Conservation (phyloP, 2,888 invertebrate genomes). For the Pachycephus smyrnensis region DNA sequence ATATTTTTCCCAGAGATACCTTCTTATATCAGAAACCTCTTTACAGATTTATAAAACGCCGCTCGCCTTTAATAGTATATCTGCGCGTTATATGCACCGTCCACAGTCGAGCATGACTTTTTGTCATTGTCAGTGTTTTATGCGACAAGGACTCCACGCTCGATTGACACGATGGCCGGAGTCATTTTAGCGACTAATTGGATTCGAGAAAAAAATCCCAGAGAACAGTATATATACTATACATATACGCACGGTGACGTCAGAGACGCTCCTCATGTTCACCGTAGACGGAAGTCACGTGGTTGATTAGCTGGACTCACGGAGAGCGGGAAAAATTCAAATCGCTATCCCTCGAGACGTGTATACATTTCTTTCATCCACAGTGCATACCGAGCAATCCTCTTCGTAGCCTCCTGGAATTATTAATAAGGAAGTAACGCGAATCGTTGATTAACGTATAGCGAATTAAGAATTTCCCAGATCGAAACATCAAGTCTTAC, state of each 20-base stretch:
- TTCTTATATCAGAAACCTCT: neutral
- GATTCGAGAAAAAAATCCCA: neutral
- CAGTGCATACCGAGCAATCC: neutral
- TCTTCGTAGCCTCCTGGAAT: neutral
- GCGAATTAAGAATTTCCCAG: neutral
- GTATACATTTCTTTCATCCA: neutral
- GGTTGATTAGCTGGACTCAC: neutral
- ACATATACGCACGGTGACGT: neutral
- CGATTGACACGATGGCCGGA: slow-evolving; percentile 3
- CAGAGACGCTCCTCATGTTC: neutral
- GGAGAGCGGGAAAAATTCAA: neutral
- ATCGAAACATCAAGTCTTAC: neutral
- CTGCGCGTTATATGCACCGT: slow-evolving; percentile 16
- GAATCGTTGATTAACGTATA: neutral
- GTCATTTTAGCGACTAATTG: neutral
- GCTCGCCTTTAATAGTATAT: slow-evolving; percentile 9
- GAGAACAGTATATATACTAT: neutral
- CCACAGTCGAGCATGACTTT: slow-evolving; percentile 2
- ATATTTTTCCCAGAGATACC: neutral
- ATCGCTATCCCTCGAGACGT: neutral
- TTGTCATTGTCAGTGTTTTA: slow-evolving; percentile 16
- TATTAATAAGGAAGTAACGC: neutral
- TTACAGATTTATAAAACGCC: neutral
- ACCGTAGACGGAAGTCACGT: neutral
- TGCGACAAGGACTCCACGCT: slow-evolving; percentile 23